Conservation (phyloP, 1,140 invertebrate genomes). For the Cataglyphis hispanica region DNA sequence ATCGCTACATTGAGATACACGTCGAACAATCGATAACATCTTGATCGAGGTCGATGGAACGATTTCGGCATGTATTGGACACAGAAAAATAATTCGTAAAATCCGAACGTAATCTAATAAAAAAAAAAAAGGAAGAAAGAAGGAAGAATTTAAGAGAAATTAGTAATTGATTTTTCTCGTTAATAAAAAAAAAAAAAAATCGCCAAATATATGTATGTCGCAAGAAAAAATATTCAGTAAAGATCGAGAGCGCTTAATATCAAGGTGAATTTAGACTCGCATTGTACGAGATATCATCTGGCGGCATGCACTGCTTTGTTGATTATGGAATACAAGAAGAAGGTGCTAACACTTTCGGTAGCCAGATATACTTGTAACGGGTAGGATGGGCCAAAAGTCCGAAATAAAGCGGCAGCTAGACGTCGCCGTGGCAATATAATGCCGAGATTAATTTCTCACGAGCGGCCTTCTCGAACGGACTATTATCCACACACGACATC, state of each 20-base stretch:
- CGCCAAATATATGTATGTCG: not conserved
- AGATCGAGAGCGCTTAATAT: not conserved
- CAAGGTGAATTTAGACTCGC: conserved; percentile 20
- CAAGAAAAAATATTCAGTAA: not conserved
- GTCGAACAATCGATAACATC: conserved; percentile 65
- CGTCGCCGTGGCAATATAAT: conserved; percentile 76
- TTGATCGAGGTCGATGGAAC: conserved; percentile 44
- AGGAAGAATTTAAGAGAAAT: not conserved
- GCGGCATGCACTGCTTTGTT: conserved; percentile 8
- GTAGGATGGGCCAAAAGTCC: conserved; percentile 75
- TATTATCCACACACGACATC: conserved; percentile 69
- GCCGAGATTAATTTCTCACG: conserved; percentile 78
- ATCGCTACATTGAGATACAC: conserved; percentile 51
- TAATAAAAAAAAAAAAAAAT: not conserved
- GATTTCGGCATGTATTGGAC: not conserved
- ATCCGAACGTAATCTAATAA: not conserved
- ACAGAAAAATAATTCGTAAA: not conserved
- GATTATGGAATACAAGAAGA: conserved; percentile 41
- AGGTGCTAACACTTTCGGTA: conserved; percentile 67
- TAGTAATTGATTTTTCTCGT: too few species aligned
- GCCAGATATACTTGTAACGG: conserved; percentile 76
- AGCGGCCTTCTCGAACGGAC: conserved; percentile 58
- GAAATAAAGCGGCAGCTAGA: conserved; percentile 78
- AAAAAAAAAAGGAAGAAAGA: not conserved
- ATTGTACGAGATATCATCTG: conserved; percentile 36